Evolutionary conservation across 2,113 vertebrate species (phyloP).

Genomic region (Corydoras maculifer): DNA sequence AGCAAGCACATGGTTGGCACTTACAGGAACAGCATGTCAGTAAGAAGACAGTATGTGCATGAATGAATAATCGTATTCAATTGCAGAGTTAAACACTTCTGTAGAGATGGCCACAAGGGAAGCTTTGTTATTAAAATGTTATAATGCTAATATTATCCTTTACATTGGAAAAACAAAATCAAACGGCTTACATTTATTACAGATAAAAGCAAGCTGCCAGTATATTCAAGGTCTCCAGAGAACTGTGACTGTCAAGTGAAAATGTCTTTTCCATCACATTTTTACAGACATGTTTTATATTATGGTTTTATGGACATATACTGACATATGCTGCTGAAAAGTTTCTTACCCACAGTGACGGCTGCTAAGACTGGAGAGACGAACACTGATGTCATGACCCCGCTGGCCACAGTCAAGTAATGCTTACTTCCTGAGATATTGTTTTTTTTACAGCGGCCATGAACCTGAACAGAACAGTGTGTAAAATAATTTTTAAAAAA

Average conservation of each 20-base stretch:
- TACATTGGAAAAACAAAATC: no score
- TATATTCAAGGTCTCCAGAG: no score
- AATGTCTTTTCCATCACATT: no score
- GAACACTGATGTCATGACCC: slow-evolving; percentile 77
- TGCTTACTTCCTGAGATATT: slow-evolving; percentile 81
- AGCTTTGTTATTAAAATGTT: neutral
- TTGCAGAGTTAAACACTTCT: neutral
- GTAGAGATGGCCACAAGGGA: slow-evolving; percentile 7
- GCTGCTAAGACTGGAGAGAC: slow-evolving; percentile 81
- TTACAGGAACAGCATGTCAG: no score
- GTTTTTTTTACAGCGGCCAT: slow-evolving; percentile 80
- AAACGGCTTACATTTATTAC: no score
- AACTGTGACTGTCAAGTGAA: no score
- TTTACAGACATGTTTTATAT: no score
- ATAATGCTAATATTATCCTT: no score
- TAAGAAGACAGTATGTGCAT: neutral
- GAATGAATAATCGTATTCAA: neutral
- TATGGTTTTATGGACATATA: no score
- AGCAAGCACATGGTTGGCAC: neutral
- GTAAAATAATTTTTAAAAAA: neutral
- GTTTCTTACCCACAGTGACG: slow-evolving; percentile 71
- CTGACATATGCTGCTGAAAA: no score
- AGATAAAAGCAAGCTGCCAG: no score
- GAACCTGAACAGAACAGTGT: slow-evolving; percentile 59
- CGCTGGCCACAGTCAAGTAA: slow-evolving; percentile 78